Conservation (phyloP, 2,113 vertebrate genomes). For the Phoenicopterus ruber region DNA sequence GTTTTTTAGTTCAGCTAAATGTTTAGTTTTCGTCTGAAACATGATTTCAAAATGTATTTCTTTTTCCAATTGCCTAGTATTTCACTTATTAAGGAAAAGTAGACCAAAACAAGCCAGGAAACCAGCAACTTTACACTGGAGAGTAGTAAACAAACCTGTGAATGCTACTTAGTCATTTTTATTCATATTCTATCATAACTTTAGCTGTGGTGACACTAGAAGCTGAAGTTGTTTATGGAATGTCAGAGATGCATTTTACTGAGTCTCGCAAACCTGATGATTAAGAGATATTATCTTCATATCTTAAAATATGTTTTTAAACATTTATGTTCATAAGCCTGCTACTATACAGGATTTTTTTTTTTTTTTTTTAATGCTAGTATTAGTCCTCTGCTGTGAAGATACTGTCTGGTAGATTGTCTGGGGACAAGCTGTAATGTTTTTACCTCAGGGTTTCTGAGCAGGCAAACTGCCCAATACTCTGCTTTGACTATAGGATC, state of each 20-base stretch:
- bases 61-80: background rate
- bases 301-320: background rate
- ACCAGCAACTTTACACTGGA: background rate
- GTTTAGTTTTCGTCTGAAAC: background rate
- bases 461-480: background rate
- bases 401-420: background rate
- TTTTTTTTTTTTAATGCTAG: background rate
- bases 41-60: background rate
- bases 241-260: conserved; percentile 6
- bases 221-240: background rate
- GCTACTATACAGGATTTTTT: background rate
- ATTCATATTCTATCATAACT: background rate
- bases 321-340: background rate
- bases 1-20: background rate
- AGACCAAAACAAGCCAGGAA: background rate
- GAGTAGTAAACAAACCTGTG: background rate
- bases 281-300: background rate
- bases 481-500: background rate
- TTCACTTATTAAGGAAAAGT: background rate
- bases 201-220: background rate
- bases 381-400: background rate
- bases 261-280: background rate
- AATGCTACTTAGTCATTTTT: background rate
- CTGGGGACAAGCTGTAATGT: background rate
- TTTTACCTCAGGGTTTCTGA: background rate